Evolutionary conservation across 37 sponge, comb jelly and placozoan genomes (phyloP).

Genomic region (Mnemiopsis leidyi): DNA sequence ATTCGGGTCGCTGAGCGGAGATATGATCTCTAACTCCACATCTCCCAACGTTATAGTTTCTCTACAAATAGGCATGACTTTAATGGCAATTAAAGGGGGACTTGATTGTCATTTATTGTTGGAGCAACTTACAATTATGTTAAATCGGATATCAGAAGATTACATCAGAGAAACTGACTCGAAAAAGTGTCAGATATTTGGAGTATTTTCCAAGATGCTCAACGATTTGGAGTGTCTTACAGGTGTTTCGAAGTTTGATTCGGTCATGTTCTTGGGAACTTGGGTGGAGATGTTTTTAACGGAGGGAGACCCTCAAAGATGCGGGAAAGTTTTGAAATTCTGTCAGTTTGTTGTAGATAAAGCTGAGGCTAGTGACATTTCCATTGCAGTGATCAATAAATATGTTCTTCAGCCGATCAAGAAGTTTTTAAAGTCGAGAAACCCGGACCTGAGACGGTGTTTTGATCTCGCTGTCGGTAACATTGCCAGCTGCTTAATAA

Average conservation of each 20-base stretch:
- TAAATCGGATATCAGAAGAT: slow-evolving; percentile 1
- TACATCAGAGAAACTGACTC: not conserved
- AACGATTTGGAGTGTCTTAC: not conserved
- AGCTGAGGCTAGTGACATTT: not conserved
- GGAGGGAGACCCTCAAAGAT: not conserved
- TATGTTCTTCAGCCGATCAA: not conserved
- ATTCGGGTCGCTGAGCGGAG: not conserved
- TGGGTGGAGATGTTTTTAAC: not conserved
- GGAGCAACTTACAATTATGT: slow-evolving; percentile 1
- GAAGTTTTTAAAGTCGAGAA: not conserved
- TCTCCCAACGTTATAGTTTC: not conserved
- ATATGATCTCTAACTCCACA: not conserved
- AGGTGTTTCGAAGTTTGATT: not conserved
- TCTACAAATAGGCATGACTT: not conserved
- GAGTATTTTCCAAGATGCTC: not conserved
- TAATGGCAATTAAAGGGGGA: not conserved
- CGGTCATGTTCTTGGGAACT: not conserved
- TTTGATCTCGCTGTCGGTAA: not conserved
- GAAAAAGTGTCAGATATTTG: slow-evolving; percentile 24
- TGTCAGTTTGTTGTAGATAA: not conserved
- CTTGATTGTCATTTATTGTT: not conserved
- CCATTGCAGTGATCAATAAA: not conserved
- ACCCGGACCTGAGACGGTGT: not conserved
- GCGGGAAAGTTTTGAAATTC: not conserved
- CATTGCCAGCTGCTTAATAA: not conserved